These are phyloP conservation scores for Pygmarrhopalites habei DNA, from an alignment of 1,140 invertebrate genomes.

Conservation along the genomic window DNA sequence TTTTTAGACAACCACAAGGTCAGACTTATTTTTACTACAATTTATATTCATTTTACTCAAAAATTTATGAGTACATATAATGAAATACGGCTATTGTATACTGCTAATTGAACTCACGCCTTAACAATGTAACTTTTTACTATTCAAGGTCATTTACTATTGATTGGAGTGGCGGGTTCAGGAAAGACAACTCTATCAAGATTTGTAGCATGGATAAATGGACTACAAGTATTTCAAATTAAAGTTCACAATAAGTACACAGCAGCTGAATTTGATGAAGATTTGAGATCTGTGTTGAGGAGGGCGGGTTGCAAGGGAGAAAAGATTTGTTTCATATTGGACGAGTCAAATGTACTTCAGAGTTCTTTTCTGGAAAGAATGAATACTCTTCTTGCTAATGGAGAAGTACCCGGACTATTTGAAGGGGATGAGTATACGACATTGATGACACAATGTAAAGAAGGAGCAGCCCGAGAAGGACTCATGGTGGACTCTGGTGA, in stretches of 20 bases:
- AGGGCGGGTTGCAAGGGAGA: constrained; percentile 93
- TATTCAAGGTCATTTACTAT: constrained; percentile 88
- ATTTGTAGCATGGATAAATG: constrained; percentile 99
- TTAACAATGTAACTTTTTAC: too few species aligned
- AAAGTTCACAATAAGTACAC: constrained; percentile 99
- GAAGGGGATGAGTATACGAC: constrained; percentile 96
- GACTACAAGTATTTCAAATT: constrained; percentile 95
- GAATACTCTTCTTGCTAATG: constrained; percentile 98
- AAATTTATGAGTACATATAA: too few species aligned
- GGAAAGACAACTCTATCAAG: constrained; percentile 97
- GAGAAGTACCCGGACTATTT: constrained; percentile 90
- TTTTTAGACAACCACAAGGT: constrained; percentile 97
- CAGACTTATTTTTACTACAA: too few species aligned
- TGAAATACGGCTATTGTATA: too few species aligned
- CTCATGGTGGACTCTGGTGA: constrained; percentile 97
- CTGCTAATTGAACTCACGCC: too few species aligned
- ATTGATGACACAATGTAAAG: constrained; percentile 99
- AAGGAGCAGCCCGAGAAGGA: constrained; percentile 94
- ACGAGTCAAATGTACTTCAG: constrained; percentile 98
- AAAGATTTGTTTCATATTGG: constrained; percentile 98
- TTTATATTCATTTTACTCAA: too few species aligned
- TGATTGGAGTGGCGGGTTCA: constrained; percentile 95
- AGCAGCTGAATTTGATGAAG: constrained; percentile 97
- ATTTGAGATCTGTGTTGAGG: constrained; percentile 84
- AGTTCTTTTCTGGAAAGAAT: constrained; percentile 97